phyloP scores from a whole-genome alignment of 2,888 invertebrate genomes.

The Branchipolynoe longqiensis region DNA sequence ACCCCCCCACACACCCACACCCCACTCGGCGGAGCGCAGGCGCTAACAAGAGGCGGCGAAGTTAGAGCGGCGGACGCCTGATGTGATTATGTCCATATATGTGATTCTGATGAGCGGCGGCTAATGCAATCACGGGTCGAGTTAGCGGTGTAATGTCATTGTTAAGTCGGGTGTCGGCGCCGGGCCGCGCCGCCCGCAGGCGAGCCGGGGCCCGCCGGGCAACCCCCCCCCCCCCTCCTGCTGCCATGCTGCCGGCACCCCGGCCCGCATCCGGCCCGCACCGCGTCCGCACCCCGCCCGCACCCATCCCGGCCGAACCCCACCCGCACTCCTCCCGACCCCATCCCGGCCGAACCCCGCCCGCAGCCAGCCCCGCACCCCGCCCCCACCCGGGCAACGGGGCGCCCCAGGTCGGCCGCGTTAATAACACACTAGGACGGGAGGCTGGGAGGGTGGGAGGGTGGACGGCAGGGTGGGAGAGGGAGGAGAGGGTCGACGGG shows the following conservation, averaged over 20 bases:
- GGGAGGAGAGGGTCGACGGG: neutral
- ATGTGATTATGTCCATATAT: slow-evolving; percentile 23
- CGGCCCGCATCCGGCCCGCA: too few species aligned
- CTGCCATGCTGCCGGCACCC: neutral
- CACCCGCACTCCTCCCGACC: neutral
- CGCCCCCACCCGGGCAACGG: neutral
- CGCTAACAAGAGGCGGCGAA: neutral
- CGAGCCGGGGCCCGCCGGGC: neutral
- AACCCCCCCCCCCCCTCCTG: neutral
- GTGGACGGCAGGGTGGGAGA: neutral
- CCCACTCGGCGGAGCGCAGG: neutral
- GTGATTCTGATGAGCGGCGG: neutral
- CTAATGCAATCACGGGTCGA: slow-evolving; percentile 4
- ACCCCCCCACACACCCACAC: too few species aligned
- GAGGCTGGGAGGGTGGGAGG: neutral
- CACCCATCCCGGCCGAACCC: neutral
- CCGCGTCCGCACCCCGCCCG: neutral
- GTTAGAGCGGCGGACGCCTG: neutral
- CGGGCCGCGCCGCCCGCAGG: neutral
- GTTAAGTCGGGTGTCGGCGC: neutral
- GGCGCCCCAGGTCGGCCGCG: neutral
- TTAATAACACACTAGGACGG: too few species aligned
- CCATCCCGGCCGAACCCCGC: neutral
- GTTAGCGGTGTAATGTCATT: slow-evolving; percentile 13
- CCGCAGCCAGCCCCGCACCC: too few species aligned